phyloP scores from a whole-genome alignment of 2,888 invertebrate species.

The Willowsia nigromaculata region DNA sequence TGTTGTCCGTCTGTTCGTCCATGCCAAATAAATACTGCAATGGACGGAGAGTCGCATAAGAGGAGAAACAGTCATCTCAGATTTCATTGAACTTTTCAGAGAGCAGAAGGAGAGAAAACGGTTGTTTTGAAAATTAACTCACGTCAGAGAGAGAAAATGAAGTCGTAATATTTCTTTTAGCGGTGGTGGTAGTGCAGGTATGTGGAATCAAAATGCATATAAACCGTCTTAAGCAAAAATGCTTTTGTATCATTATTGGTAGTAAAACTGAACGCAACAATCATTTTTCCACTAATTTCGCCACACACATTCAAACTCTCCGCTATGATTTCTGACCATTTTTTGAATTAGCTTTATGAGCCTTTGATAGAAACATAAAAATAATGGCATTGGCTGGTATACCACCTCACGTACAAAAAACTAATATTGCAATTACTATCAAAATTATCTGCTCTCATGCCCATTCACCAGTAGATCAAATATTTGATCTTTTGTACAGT shows the following conservation, averaged over 20 bases:
- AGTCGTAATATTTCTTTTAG: slow-evolving; percentile 12
- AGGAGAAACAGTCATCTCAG: slow-evolving; percentile 6
- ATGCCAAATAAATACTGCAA: background rate
- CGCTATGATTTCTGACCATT: background rate
- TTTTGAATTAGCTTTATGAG: background rate
- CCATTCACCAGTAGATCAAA: background rate
- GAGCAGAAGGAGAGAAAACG: slow-evolving; percentile 6
- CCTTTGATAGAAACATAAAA: background rate
- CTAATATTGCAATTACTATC: background rate
- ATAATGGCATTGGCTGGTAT: background rate
- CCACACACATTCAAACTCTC: background rate
- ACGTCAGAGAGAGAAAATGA: background rate
- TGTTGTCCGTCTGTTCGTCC: background rate
- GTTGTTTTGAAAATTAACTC: slow-evolving; percentile 45
- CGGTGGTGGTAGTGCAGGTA: background rate
- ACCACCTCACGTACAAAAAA: background rate
- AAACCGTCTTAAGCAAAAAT: background rate
- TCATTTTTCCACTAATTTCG: slow-evolving; percentile 3
- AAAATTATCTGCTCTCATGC: background rate
- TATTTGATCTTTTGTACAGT: background rate
- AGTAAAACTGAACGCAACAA: background rate
- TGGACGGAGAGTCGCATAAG: background rate
- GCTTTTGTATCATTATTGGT: background rate
- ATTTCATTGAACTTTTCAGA: slow-evolving; percentile 22
- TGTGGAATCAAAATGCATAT: background rate